A percentile compares a stretch with the other conserved stretches of the same genome.
These are phyloP conservation scores for Pseudomyrmex concolor DNA, from an alignment of 1,140 invertebrate genomes.

Conservation along the genomic window DNA sequence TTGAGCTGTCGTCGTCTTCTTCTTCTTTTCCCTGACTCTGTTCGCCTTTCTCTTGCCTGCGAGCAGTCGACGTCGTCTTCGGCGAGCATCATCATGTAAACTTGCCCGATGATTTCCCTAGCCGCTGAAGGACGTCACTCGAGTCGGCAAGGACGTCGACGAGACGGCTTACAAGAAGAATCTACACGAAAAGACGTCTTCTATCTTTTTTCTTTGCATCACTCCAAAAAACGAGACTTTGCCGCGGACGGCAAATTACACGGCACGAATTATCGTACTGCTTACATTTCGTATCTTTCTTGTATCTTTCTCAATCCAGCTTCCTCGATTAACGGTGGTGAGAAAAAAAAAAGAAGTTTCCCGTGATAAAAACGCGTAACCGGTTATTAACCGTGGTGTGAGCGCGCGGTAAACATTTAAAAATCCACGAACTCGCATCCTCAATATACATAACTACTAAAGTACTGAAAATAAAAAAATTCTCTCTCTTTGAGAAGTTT, in stretches of 20 bases:
- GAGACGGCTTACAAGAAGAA: slow-evolving; percentile 2
- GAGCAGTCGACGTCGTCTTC: slow-evolving; percentile 36
- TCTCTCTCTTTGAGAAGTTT: slow-evolving; percentile 19
- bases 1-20: slow-evolving; percentile 29
- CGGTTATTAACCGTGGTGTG: neutral
- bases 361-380: neutral
- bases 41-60: slow-evolving; percentile 49
- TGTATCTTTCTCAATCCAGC: neutral
- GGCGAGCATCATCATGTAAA: slow-evolving; percentile 40
- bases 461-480: slow-evolving; percentile 16
- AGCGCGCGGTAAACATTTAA: neutral
- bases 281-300: neutral
- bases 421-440: neutral
- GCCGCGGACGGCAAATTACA: neutral
- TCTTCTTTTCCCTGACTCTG: slow-evolving; percentile 16
- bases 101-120: slow-evolving; percentile 1
- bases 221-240: slow-evolving; percentile 15
- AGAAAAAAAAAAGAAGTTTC: neutral
- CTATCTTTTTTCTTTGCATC: neutral
- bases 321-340: neutral
- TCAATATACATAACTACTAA: neutral
- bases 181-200: neutral
- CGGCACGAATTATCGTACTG: neutral
- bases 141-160: slow-evolving; percentile 30
- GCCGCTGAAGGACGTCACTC: slow-evolving; percentile 38